Percentiles rank a stretch among this genome's conserved stretches.
Conservation (phyloP, 2,888 invertebrate species). For the Drymonia ruficornis region DNA sequence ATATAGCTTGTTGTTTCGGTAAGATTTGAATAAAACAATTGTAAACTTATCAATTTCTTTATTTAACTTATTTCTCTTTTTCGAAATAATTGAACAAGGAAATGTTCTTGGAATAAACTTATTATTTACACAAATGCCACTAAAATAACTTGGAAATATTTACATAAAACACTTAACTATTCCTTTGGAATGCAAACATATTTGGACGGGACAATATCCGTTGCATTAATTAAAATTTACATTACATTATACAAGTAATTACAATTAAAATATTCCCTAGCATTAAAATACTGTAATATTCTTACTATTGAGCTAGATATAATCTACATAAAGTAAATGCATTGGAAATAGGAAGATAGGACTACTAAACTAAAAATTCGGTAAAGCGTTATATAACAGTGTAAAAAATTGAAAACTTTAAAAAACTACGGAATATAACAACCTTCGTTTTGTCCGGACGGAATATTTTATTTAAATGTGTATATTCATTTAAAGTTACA, state of each 20-base stretch:
- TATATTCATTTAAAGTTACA: too few relatives aligned
- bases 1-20: too few relatives aligned
- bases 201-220: conserved; percentile 75
- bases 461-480: too few relatives aligned
- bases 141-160: conserved; percentile 27
- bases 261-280: conserved; percentile 20
- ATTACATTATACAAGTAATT: conserved; percentile 16
- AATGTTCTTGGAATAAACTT: conserved; percentile 22
- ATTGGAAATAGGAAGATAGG: conserved; percentile 11
- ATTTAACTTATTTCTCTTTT: conserved; percentile 22
- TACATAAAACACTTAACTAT: conserved; percentile 53
- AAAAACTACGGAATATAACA: neutral
- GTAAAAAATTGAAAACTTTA: too few relatives aligned
- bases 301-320: conserved; percentile 5
- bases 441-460: neutral
- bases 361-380: conserved; percentile 4
- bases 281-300: conserved; percentile 45
- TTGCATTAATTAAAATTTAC: conserved; percentile 35
- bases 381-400: neutral
- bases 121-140: conserved; percentile 42
- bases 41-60: conserved; percentile 32
- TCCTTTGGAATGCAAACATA: conserved; percentile 79
- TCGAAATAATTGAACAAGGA: conserved; percentile 15
- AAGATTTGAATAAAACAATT: conserved; percentile 15
- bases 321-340: conserved; percentile 12